Evolutionary conservation across 2,888 invertebrate genomes (phyloP).

Genomic region (Chironomus tentans): DNA sequence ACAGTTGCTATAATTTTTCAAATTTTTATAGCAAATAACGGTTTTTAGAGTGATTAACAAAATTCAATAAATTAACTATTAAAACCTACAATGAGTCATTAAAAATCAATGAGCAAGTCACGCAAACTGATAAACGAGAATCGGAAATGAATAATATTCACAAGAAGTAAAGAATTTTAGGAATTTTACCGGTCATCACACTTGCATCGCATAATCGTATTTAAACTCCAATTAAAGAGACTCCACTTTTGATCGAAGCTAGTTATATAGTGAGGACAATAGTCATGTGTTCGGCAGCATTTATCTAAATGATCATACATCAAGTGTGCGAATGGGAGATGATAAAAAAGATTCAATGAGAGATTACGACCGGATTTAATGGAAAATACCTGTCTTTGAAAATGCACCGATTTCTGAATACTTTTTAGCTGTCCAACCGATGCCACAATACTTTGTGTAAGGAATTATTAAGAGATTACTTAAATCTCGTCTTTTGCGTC

Average conservation of each 20-base stretch:
- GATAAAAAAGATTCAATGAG: not conserved
- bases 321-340: not conserved
- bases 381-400: conserved; percentile 50
- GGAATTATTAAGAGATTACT: conserved; percentile 63
- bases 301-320: conserved; percentile 36
- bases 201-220: conserved; percentile 78
- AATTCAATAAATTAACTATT: too few species aligned
- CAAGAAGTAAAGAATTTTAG: too few species aligned
- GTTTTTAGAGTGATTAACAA: too few species aligned
- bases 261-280: conserved; percentile 73
- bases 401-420: conserved; percentile 72
- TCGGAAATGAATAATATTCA: too few species aligned
- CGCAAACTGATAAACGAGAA: too few species aligned
- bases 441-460: conserved; percentile 87
- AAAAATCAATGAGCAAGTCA: too few species aligned
- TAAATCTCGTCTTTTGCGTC: conserved; percentile 37
- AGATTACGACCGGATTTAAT: not conserved
- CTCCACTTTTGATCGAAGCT: conserved; percentile 72
- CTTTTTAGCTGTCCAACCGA: conserved; percentile 65
- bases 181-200: conserved; percentile 72
- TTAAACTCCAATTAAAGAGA: conserved; percentile 74
- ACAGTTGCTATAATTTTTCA: too few species aligned
- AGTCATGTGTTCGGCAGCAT: conserved; percentile 77
- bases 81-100: not conserved
- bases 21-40: too few species aligned